These are phyloP conservation scores for Chionomys nivalis DNA, from an alignment of 2,113 vertebrate genomes.

Conservation along the genomic window DNA sequence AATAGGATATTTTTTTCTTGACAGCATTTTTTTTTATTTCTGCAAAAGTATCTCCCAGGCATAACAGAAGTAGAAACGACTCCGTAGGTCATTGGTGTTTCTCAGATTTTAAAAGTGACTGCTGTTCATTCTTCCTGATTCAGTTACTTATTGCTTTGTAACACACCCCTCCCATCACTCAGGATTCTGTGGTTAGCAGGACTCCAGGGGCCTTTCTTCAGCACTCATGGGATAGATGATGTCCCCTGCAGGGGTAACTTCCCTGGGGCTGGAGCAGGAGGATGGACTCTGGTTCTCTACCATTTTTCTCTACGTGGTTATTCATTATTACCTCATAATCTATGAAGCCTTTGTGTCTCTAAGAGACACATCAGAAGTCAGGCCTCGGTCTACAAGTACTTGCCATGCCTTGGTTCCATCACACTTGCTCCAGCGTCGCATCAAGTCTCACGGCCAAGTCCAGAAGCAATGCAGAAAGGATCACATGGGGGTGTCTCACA, in stretches of 20 bases:
- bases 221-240: not conserved
- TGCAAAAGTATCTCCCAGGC: not conserved
- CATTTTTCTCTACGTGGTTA: not conserved
- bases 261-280: not conserved
- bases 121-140: not conserved
- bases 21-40: slow-evolving; percentile 18
- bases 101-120: not conserved
- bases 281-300: not conserved
- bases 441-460: not conserved
- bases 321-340: not conserved
- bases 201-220: not conserved
- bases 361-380: not conserved
- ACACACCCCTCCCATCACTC: not conserved
- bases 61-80: slow-evolving; percentile 25
- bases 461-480: not conserved
- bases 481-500: not conserved
- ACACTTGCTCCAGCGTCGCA: not conserved
- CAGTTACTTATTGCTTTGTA: not conserved
- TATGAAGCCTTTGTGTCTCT: not conserved
- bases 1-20: slow-evolving; percentile 1
- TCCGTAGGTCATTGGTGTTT: not conserved
- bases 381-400: not conserved
- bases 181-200: not conserved
- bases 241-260: not conserved
- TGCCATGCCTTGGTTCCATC: not conserved